A percentile compares a stretch with the other conserved stretches of the same genome.
These are phyloP conservation scores for Semotilus atromaculatus DNA, from an alignment of 2,797 vertebrate species.

Conservation along the genomic window DNA sequence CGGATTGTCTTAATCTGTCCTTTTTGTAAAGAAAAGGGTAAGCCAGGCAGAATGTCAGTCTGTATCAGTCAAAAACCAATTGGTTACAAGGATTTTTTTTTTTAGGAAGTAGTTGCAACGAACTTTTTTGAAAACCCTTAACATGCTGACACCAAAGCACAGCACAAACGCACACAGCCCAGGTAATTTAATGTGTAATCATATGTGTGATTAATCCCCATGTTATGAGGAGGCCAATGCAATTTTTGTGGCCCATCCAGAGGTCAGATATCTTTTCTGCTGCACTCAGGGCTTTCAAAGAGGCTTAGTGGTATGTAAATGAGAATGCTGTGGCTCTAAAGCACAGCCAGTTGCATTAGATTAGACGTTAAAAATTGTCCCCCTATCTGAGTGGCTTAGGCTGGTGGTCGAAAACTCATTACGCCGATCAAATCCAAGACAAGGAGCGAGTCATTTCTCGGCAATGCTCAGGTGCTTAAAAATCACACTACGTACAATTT, in stretches of 20 bases:
- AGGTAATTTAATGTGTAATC: conserved; percentile 71
- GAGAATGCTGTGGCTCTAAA: conserved; percentile 62
- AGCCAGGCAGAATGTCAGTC: conserved; percentile 79
- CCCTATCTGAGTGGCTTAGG: conserved; percentile 64
- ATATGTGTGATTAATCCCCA: conserved; percentile 68
- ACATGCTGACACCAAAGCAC: conserved; percentile 65
- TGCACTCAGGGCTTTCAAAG: conserved; percentile 65
- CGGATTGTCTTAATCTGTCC: conserved; percentile 82
- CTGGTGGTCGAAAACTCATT: conserved; percentile 64
- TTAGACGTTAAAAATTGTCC: conserved; percentile 64
- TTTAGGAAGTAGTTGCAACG: conserved; percentile 64
- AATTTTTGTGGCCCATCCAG: conserved; percentile 66
- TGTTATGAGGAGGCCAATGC: conserved; percentile 65
- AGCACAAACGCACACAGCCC: conserved; percentile 57
- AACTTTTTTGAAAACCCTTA: conserved; percentile 66
- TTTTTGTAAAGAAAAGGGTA: conserved; percentile 77
- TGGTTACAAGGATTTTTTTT: conserved; percentile 74
- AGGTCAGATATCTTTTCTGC: conserved; percentile 71
- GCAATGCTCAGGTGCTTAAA: conserved; percentile 51
- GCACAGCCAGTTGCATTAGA: conserved; percentile 59
- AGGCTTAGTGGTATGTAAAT: conserved; percentile 69
- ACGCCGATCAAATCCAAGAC: conserved; percentile 62
- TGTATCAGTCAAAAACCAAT: conserved; percentile 78
- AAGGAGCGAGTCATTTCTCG: conserved; percentile 53
- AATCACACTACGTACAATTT: conserved; percentile 55